Conservation (phyloP, 2,113 vertebrate genomes). For the Cavia aperea region DNA sequence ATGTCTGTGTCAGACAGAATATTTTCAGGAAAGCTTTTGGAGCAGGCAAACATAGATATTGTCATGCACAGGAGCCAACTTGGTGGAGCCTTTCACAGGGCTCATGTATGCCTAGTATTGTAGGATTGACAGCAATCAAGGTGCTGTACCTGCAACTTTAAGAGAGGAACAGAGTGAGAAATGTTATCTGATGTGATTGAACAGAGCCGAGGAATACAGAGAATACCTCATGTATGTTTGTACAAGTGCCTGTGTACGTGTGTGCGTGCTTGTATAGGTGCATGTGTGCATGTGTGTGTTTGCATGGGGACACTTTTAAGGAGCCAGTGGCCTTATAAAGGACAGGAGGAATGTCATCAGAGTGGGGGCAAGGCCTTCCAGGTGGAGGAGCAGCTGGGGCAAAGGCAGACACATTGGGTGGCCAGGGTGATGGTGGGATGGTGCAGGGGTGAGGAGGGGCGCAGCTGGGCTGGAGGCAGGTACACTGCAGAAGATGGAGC, state of each 20-base stretch:
- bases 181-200: background rate
- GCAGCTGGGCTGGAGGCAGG: background rate
- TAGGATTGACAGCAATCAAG: fast-evolving
- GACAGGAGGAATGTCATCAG: background rate
- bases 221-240: too few relatives aligned
- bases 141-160: background rate
- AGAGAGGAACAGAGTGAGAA: background rate
- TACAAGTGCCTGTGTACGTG: background rate
- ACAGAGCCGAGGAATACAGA: background rate
- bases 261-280: too few relatives aligned
- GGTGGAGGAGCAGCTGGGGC: background rate
- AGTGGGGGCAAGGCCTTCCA: background rate
- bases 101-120: fast-evolving
- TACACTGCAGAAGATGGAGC: fast-evolving
- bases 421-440: background rate
- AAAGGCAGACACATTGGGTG: background rate
- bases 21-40: constrained; percentile 7
- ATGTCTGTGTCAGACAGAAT: background rate
- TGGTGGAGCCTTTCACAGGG: background rate
- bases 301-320: background rate
- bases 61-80: background rate
- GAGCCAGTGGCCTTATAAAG: background rate
- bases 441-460: background rate
- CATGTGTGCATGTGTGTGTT: too few relatives aligned
- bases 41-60: background rate